Percentiles rank a stretch among this genome's conserved stretches.
These are phyloP conservation scores for Apamea crenata DNA, from an alignment of 2,888 invertebrate species.

Conservation along the genomic window DNA sequence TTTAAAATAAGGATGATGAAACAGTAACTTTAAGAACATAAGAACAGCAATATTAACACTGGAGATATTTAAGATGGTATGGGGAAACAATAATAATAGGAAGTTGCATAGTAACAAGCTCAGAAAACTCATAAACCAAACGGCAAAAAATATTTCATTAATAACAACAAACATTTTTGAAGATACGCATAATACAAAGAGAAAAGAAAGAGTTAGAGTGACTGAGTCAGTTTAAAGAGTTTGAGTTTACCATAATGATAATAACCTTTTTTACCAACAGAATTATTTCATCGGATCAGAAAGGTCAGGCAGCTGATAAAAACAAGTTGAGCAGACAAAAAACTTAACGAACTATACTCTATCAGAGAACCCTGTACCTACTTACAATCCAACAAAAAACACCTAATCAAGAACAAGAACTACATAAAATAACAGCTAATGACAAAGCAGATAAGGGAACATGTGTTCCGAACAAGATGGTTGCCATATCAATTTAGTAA, in stretches of 20 bases:
- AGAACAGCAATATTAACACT: background rate
- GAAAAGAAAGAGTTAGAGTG: too few species aligned
- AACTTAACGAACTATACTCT: conserved; percentile 43
- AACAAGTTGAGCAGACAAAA: conserved; percentile 54
- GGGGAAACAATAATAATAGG: background rate
- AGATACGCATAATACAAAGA: conserved; percentile 15
- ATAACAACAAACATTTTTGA: background rate
- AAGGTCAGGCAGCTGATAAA: conserved; percentile 47
- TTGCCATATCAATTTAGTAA: conserved; percentile 47
- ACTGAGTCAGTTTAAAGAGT: too few species aligned
- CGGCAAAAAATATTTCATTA: background rate
- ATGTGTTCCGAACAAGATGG: conserved; percentile 47
- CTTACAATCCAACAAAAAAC: conserved; percentile 31
- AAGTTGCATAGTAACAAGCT: conserved; percentile 1
- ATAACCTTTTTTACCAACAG: conserved; percentile 34
- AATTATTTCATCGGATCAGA: conserved; percentile 37
- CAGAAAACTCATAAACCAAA: background rate
- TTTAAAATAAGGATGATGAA: background rate
- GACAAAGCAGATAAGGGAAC: conserved; percentile 41
- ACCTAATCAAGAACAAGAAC: conserved; percentile 39
- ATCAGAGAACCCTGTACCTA: conserved; percentile 19
- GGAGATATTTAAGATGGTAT: background rate
- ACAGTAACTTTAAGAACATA: background rate
- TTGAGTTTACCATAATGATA: conserved; percentile 17
- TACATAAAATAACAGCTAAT: conserved; percentile 29